Evolutionary conservation across 2,113 vertebrate genomes (phyloP), one percentile per base, ranked within the genome.

Genomic region (Sylvietta virens): DNA sequence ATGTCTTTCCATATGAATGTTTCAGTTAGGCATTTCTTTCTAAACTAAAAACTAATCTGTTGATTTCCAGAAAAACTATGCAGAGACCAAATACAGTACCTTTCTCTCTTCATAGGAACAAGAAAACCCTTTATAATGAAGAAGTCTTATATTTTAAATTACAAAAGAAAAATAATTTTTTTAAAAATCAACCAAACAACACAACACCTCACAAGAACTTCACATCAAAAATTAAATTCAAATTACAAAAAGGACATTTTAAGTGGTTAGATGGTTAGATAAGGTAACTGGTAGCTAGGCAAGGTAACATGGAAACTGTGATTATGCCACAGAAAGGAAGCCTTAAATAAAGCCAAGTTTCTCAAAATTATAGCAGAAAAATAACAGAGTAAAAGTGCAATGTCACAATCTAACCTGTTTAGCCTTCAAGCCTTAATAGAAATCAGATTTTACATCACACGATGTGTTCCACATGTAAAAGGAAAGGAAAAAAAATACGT

Each of bases 201-300:
- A 33, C 15, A 9, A 11, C 12, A 44, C 0, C 1, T 13, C 0
- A 2, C 7, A 53, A 31, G 2, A 4, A 28, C 11, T 18, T 17
- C 23, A 57, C 77, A 47, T 3, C 9, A 72, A 66, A 90, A 30
- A 56, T 31, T 27, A 35, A 65, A 54, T 3, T 24, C 39, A 79
- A 81, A 42, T n/a, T 28, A 4, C 8, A 24, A 69, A 82, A 77
- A 35, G 0, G 1, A 39, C 2, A 2, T 30, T 88, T 71, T 44
- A 71, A 21, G 7, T 39, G 15, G 22, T 79, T 66, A 40, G 17
- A 31, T 47, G 6, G 6, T 69, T 85, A 78, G 4, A 26, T 51
- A 61, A 56, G 11, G 19, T 47, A 80, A 40, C 14, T 33, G 13
- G n/a, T 45, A 71, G 15, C 40, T 81, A 72, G 33, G 37, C 11